Conservation (phyloP, 2,113 vertebrate species). For the Indri indri region DNA sequence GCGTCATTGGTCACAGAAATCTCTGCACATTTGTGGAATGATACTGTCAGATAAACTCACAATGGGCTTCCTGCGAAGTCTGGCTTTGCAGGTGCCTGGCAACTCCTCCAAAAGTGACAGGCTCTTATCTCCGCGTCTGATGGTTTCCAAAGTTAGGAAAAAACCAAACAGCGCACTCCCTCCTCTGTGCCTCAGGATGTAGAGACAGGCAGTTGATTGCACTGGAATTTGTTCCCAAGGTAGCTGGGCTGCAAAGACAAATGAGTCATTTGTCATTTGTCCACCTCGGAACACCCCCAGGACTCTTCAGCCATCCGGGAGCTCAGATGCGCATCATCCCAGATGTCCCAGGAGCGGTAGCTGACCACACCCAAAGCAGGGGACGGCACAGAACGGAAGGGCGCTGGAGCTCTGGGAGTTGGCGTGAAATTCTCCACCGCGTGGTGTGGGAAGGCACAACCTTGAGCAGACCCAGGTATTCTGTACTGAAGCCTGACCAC, state of each 20-base stretch:
- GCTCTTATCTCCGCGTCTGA: not conserved
- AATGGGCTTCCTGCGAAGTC: not conserved
- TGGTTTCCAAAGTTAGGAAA: not conserved
- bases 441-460: not conserved
- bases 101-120: not conserved
- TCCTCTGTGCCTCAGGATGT: not conserved
- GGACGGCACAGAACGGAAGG: not conserved
- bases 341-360: not conserved
- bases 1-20: not conserved
- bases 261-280: fast-evolving
- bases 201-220: not conserved
- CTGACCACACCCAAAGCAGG: not conserved
- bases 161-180: not conserved
- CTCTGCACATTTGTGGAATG: not conserved
- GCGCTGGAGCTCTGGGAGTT: not conserved
- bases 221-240: too few species aligned
- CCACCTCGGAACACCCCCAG: not conserved
- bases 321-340: not conserved
- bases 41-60: not conserved
- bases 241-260: not conserved
- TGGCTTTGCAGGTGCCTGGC: not conserved
- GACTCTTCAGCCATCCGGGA: not conserved
- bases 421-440: not conserved
- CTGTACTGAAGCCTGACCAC: not conserved
- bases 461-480: not conserved